Evolutionary conservation across 1,140 invertebrate species (phyloP).

Genomic region (Heliconius hewitsoni): DNA sequence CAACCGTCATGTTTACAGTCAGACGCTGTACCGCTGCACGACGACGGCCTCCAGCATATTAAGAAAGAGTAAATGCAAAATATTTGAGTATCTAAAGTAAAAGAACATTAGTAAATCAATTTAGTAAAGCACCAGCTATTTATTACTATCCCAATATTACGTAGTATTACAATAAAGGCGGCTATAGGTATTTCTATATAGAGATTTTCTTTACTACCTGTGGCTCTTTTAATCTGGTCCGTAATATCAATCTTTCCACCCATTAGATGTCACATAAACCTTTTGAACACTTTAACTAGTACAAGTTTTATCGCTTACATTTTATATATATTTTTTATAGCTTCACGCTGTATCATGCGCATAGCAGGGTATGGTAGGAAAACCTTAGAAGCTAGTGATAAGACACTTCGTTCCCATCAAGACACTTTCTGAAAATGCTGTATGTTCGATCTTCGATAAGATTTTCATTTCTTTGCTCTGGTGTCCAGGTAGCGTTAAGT

Average conservation of each 20-base stretch:
- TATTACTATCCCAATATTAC: neutral
- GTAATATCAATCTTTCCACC: constrained; percentile 7
- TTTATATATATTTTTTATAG: neutral
- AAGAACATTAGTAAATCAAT: too few relatives aligned
- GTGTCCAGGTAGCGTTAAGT: neutral
- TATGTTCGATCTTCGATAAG: neutral
- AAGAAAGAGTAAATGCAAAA: too few relatives aligned
- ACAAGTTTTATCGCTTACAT: neutral
- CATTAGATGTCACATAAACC: constrained; percentile 12
- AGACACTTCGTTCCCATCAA: too few relatives aligned
- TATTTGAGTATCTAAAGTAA: too few relatives aligned
- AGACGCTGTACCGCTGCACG: too few relatives aligned
- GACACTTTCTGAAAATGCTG: too few relatives aligned
- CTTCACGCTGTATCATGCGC: too few relatives aligned
- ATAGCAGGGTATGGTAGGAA: too few relatives aligned
- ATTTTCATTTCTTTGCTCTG: neutral
- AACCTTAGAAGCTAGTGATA: too few relatives aligned
- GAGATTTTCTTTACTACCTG: neutral
- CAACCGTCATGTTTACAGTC: too few relatives aligned
- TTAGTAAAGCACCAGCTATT: neutral
- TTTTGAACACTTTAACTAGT: constrained; percentile 14
- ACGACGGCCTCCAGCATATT: too few relatives aligned
- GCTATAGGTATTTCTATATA: neutral
- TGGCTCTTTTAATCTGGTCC: constrained; percentile 14
- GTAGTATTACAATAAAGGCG: neutral